A percentile compares a stretch with the other conserved stretches of the same genome.
phyloP scores from a whole-genome alignment of 2,113 vertebrate species.

The Actenoides hombroni region DNA sequence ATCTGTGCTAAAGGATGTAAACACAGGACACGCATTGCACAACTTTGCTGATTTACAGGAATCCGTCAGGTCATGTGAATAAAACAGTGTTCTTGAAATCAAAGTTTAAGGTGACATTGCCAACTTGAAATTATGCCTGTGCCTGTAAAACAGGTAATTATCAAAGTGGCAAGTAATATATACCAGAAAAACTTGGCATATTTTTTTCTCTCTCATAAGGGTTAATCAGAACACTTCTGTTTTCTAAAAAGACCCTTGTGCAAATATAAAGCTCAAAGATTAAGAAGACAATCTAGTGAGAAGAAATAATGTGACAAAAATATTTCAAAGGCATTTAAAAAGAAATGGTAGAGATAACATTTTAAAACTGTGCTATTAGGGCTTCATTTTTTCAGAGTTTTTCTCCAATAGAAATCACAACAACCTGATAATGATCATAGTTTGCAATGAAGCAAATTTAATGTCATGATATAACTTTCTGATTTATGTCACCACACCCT shows the following conservation, averaged over 20 bases:
- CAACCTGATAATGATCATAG: background rate
- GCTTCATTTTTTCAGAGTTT: background rate
- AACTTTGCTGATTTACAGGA: background rate
- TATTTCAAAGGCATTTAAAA: conserved; percentile 32
- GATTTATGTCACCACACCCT: background rate
- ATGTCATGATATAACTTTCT: background rate
- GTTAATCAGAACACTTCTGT: background rate
- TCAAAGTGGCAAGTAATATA: background rate
- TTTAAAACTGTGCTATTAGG: background rate
- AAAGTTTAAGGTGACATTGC: background rate
- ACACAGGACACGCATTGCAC: background rate
- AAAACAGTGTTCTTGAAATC: background rate
- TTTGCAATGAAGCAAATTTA: background rate
- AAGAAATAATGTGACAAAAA: background rate
- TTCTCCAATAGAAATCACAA: background rate
- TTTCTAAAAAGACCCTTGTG: background rate
- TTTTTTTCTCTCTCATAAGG: background rate
- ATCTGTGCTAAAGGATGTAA: background rate
- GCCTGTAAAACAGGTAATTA: background rate
- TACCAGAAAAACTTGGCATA: background rate
- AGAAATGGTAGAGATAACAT: background rate
- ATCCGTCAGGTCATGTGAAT: background rate
- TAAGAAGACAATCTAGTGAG: background rate
- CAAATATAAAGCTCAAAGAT: background rate
- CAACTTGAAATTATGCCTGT: background rate